Percentiles rank a stretch among this genome's conserved stretches.
Conservation (phyloP, 2,888 invertebrate species). For the Drosophila macrothrix region DNA sequence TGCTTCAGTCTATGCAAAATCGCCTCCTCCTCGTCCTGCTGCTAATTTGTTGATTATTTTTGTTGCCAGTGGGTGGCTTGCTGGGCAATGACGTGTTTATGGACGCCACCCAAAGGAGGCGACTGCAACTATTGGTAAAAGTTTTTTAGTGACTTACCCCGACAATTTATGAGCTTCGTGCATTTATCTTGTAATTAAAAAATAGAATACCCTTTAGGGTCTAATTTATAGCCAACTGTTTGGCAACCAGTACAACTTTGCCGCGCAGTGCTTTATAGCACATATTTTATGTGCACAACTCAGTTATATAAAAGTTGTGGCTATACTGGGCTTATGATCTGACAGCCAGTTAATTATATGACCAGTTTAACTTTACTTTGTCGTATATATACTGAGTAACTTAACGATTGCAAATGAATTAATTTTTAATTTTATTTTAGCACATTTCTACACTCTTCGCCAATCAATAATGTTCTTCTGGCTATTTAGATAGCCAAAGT, state of each 20-base stretch:
- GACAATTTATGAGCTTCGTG: slow-evolving; percentile 61
- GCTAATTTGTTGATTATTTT: slow-evolving; percentile 53
- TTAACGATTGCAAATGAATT: slow-evolving; percentile 7
- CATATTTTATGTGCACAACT: slow-evolving; percentile 42
- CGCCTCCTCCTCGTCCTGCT: slow-evolving; percentile 5
- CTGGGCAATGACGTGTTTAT: slow-evolving; percentile 48
- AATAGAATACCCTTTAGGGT: slow-evolving; percentile 55
- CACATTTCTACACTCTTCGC: background rate
- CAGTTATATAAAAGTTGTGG: slow-evolving; percentile 5
- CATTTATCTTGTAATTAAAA: slow-evolving; percentile 76
- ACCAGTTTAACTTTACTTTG: slow-evolving; percentile 3
- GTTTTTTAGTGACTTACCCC: slow-evolving; percentile 39
- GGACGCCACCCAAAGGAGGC: slow-evolving; percentile 5
- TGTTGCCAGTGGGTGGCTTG: slow-evolving; percentile 16
- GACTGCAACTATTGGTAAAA: slow-evolving; percentile 42
- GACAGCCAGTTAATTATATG: slow-evolving; percentile 23
- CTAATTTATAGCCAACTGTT: slow-evolving; percentile 62
- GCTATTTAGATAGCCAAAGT: background rate
- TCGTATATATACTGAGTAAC: background rate
- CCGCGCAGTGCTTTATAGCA: slow-evolving; percentile 30
- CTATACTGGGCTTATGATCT: slow-evolving; percentile 15
- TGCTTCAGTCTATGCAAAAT: slow-evolving; percentile 34
- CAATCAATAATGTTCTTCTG: background rate
- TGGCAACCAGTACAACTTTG: slow-evolving; percentile 3
- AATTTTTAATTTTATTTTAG: slow-evolving; percentile 30